Evolutionary conservation across 2,113 vertebrate species (phyloP), one percentile per base, ranked within the genome.

Genomic region (Rostratula benghalensis): DNA sequence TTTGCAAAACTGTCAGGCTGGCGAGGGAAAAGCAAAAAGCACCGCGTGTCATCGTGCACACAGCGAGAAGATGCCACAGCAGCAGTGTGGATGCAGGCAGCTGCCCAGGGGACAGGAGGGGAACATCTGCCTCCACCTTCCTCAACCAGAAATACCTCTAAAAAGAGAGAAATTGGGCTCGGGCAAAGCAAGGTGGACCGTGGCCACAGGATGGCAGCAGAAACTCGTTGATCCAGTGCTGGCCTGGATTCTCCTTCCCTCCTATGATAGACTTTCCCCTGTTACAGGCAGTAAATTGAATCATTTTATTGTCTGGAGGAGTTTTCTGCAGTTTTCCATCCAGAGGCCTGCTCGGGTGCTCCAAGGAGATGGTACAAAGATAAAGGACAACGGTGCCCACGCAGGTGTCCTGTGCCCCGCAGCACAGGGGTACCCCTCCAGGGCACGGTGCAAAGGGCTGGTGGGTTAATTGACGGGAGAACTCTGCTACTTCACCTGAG

Each of bases 141-240:
- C 46, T 13, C 24, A 2, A 4, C 16, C 24, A 24, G 33, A 28
- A 63, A 50, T 1, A 25, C 19, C 60, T 1, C 5, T 1, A 6
- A 7, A 31, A 35, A 46, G 6, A 8, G 9, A 35, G 41, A 4
- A 1, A 3, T 3, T 31, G 13, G 11, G 22, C 21, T 48, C 35
- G 5, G 67, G 15, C 50, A 27, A 33, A 48, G 14, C 0, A 33
- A 78, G 2, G 71, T 27, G 20, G 12, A 9, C 12, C 8, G 3
- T 1, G 20, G 43, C 94, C 98, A 97, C 95, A 61, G 97, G 98
- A 97, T 98, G 96, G 96, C 96, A 98, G 96, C 94, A 98, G 85
- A 78, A 96, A 94, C 96, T 84, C 94, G 70, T 43, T 43, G 39
- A 97, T 97, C 56, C 46, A 5, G 18, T 1, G 1, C 9, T 8